phyloP scores from a whole-genome alignment of 2,797 vertebrate species.

The Oreortyx pictus region DNA sequence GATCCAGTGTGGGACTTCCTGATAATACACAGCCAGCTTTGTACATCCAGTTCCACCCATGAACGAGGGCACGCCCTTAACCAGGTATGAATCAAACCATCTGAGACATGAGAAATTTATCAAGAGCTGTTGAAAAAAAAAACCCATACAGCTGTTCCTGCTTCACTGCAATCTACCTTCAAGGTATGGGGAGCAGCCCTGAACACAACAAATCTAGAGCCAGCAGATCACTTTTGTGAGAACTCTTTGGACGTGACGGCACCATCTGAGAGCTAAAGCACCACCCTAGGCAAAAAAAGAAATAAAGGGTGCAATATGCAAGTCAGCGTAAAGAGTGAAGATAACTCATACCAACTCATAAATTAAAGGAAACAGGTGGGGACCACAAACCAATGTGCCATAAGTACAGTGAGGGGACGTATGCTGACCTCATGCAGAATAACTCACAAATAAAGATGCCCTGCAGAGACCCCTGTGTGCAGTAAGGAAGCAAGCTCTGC shows the following conservation, averaged over 20 bases:
- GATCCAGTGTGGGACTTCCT: background rate
- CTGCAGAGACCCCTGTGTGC: background rate
- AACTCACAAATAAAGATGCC: background rate
- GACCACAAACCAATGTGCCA: background rate
- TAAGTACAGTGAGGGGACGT: accelerated
- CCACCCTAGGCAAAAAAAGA: background rate
- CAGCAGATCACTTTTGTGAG: background rate
- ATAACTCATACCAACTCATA: background rate
- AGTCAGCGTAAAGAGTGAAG: background rate
- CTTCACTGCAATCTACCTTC: background rate
- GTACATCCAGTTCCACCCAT: background rate
- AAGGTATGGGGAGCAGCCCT: background rate
- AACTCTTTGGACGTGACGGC: background rate
- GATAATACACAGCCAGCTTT: background rate
- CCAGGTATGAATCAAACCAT: background rate
- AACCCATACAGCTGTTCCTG: background rate
- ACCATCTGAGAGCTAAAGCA: background rate
- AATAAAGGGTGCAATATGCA: background rate
- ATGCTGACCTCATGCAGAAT: background rate
- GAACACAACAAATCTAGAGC: background rate
- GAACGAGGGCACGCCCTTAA: background rate
- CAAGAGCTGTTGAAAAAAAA: background rate
- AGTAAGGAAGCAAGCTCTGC: background rate
- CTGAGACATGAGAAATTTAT: background rate
- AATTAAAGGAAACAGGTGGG: background rate